phyloP scores from a whole-genome alignment of 1,140 invertebrate species.

The Hestina assimilis region DNA sequence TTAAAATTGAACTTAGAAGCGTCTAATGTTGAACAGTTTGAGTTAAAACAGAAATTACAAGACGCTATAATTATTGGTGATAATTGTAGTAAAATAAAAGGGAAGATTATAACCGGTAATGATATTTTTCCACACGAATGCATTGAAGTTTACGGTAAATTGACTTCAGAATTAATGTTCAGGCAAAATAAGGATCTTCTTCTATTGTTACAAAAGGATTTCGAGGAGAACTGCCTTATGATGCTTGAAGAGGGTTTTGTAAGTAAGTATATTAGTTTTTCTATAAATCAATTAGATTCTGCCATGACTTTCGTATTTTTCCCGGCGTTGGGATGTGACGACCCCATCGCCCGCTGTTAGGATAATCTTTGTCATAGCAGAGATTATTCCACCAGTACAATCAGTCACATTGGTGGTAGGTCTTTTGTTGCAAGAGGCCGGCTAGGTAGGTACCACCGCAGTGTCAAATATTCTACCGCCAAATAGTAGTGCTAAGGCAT shows the following conservation, averaged over 20 bases:
- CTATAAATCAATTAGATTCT: background rate
- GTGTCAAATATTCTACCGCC: too few species aligned
- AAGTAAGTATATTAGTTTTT: conserved; percentile 48
- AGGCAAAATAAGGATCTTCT: conserved; percentile 65
- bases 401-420: too few species aligned
- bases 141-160: conserved; percentile 54
- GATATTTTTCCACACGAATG: conserved; percentile 59
- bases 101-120: conserved; percentile 52
- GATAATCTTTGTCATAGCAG: too few species aligned
- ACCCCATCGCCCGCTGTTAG: too few species aligned
- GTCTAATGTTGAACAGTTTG: conserved; percentile 56
- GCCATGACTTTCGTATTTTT: too few species aligned
- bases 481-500: too few species aligned
- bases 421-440: too few species aligned
- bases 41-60: conserved; percentile 52
- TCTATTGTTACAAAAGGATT: conserved; percentile 55
- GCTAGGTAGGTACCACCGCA: too few species aligned
- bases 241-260: conserved; percentile 60
- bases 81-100: conserved; percentile 43
- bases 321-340: too few species aligned
- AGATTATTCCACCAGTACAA: too few species aligned
- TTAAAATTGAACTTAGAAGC: conserved; percentile 52
- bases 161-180: conserved; percentile 64
- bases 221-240: conserved; percentile 57
- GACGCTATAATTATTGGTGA: conserved; percentile 30